Percentiles rank a stretch among this genome's conserved stretches.
Conservation (phyloP, 64 coral and sea anemone species). For the Montipora efflorescens region DNA sequence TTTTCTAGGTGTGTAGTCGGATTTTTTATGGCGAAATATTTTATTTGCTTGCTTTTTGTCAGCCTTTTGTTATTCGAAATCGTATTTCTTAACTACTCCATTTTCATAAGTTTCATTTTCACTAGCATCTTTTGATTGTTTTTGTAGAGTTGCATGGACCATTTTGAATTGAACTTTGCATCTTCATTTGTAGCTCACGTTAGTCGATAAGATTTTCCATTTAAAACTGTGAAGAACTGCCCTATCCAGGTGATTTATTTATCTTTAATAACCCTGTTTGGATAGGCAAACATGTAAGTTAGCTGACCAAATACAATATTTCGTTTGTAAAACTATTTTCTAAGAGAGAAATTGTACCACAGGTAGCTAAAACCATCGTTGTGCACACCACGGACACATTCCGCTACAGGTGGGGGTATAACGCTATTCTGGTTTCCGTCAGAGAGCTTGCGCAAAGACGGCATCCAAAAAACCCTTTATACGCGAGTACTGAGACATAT, state of each 20-base stretch:
- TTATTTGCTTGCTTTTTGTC: slow-evolving; percentile 16
- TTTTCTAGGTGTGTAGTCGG: neutral
- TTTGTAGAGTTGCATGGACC: slow-evolving; percentile 5
- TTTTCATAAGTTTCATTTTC: slow-evolving; percentile 14
- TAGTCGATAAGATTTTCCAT: neutral
- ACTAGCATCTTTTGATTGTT: neutral
- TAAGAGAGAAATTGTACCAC: neutral
- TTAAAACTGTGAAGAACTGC: slow-evolving; percentile 50
- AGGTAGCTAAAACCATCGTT: neutral
- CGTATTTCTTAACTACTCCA: neutral
- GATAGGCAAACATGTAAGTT: neutral
- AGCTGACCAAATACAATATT: neutral
- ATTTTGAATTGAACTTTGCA: neutral
- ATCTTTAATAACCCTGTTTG: neutral
- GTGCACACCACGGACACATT: no score
- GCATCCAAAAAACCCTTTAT: no score
- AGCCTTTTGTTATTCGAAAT: neutral
- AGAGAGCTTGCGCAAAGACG: no score
- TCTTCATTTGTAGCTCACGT: neutral
- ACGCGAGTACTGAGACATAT: no score
- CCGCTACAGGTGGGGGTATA: no score
- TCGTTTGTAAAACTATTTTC: no score
- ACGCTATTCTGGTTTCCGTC: no score
- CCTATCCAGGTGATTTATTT: neutral
- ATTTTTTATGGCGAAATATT: slow-evolving; percentile 16